Evolutionary conservation across 1,140 invertebrate genomes (phyloP).

Genomic region (Listronotus bonariensis): DNA sequence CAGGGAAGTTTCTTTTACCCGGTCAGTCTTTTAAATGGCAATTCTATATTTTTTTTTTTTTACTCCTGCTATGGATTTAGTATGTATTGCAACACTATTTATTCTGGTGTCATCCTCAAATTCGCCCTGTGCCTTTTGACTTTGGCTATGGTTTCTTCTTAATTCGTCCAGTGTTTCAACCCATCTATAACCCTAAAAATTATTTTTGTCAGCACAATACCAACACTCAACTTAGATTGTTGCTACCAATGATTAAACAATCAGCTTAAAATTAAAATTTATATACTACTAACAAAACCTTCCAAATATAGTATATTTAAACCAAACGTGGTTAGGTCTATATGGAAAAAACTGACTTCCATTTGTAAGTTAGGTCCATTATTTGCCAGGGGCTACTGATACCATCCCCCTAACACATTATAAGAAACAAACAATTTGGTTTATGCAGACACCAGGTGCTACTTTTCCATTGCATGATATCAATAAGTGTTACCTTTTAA

Average conservation of each 20-base stretch:
- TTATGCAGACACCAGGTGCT: too few relatives aligned
- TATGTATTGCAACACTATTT: constrained; percentile 91
- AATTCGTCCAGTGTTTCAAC: too few relatives aligned
- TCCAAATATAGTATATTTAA: constrained; percentile 97
- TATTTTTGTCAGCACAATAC: too few relatives aligned
- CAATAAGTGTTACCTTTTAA: too few relatives aligned
- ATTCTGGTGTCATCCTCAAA: constrained; percentile 82
- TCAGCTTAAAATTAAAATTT: too few relatives aligned
- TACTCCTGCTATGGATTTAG: constrained; percentile 88
- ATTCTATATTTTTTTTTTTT: too few relatives aligned
- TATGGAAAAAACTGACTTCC: constrained; percentile 98
- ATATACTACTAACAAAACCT: constrained; percentile 71
- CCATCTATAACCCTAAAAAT: constrained; percentile 92
- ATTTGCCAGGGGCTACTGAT: constrained; percentile 99
- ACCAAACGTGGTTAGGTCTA: constrained; percentile 91
- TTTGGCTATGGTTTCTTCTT: too few relatives aligned
- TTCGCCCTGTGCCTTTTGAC: too few relatives aligned
- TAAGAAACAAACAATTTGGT: too few relatives aligned
- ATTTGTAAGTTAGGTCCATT: constrained; percentile 98
- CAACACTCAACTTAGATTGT: too few relatives aligned
- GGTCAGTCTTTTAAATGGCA: constrained; percentile 93
- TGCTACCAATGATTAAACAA: too few relatives aligned
- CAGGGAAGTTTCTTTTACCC: constrained; percentile 95
- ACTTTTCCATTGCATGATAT: too few relatives aligned
- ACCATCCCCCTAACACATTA: constrained; percentile 83